Conservation (phyloP, 2,797 vertebrate genomes). For the Pseudomugil gertrudae region DNA sequence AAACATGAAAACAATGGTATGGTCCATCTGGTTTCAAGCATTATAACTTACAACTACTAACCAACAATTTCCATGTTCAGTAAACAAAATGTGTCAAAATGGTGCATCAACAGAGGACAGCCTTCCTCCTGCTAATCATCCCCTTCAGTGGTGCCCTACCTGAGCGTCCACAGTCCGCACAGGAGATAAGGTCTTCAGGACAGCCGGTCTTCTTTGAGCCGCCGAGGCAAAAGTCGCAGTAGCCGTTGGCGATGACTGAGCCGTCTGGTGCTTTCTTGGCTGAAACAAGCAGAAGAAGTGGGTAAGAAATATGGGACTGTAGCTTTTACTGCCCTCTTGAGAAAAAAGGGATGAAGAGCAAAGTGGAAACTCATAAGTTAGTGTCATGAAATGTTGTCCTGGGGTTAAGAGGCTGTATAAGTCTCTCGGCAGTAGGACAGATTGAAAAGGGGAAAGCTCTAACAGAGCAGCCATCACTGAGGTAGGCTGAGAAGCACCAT, state of each 20-base stretch:
- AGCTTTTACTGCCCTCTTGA: constrained; percentile 10
- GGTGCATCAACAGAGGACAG: constrained; percentile 70
- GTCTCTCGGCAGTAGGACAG: constrained; percentile 17
- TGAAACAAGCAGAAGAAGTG: constrained; percentile 60
- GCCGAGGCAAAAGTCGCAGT: constrained; percentile 95
- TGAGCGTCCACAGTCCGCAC: constrained; percentile 94
- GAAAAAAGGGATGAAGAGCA: constrained; percentile 21
- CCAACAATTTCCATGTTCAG: constrained; percentile 30
- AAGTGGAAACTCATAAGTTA: constrained; percentile 51
- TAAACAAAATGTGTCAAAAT: constrained; percentile 31
- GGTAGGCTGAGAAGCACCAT: constrained; percentile 31
- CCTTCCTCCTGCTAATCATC: constrained; percentile 73
- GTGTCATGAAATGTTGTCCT: constrained; percentile 50
- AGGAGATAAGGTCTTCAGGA: constrained; percentile 95
- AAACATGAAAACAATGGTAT: constrained; percentile 63
- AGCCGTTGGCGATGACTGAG: constrained; percentile 92
- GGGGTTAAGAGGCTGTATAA: constrained; percentile 28
- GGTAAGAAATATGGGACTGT: constrained; percentile 26
- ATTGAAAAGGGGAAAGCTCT: constrained; percentile 34
- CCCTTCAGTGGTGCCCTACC: constrained; percentile 82
- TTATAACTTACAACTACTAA: constrained; percentile 29
- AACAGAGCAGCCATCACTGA: constrained; percentile 19
- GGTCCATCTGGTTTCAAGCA: constrained; percentile 57
- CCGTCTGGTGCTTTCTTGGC: constrained; percentile 94
- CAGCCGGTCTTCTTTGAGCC: constrained; percentile 95